Evolutionary conservation across 2,888 invertebrate genomes (phyloP), one percentile per base, ranked within the genome.

Genomic region (Pyrocoelia pectoralis): DNA sequence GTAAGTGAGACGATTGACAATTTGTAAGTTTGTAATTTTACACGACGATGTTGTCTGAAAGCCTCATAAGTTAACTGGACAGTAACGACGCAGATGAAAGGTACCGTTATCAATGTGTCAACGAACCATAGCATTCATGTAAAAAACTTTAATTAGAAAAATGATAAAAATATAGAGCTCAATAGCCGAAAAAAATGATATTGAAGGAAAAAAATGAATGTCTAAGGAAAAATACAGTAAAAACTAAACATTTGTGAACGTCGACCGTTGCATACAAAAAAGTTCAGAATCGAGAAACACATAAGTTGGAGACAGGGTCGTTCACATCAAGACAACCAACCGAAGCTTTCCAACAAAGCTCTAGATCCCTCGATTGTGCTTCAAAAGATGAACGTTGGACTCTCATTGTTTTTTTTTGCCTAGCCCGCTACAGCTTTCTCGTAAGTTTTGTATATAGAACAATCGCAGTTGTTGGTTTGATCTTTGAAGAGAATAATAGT

Each of bases 331-430:
- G 46, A 14, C 41, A 51, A 56, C 56, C 41, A 56, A 57, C 50
- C 41, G 40, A 50, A 68, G 67, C 57, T 60, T 57, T 58, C 46
- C 49, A 59, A 69, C 70, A 71, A 72, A 72, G 72, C 68, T 57
- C 54, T 56, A 70, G 72, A 66, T 66, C 66, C 58, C 71, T 71
- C 71, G 70, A 70, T 72, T 71, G 70, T 68, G 66, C 61, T 63
- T 67, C 66, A 67, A 68, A 67, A 69, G 69, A 68, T 67, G 69
- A 67, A 68, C 65, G 67, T 43, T 63, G 66, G 61, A 54, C 58
- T 57, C 43, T 51, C 54, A 52, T 56, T 63, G 63, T 50, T 67
- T 65, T 60, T 64, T 69, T 71, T 68, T 68, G 51, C 61, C 63
- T 57, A 65, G 52, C 33, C 61, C 3, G 62, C 67, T 66, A 18